Base-by-base conservation (phyloP, 2,888 invertebrate genomes). In the Drosophila kuntzei region DNA sequence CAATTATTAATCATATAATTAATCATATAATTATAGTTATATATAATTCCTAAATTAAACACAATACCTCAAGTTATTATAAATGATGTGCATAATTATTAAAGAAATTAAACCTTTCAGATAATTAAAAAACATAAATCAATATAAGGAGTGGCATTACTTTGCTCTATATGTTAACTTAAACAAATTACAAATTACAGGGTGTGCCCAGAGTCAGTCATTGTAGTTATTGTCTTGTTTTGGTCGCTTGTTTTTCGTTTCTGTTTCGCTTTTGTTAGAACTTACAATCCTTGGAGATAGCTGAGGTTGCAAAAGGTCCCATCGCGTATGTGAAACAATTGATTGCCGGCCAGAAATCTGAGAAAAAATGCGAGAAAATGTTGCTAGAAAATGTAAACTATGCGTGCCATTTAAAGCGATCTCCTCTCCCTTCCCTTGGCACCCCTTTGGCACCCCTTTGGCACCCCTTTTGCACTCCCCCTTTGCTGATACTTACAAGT, bases 261-360 rank as follows among this genome's bases (percentile, higher is more conserved):
- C 3, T 14, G 39, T 55, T 27, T 20, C 8, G 12, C 20, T 61
- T 37, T 41, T 27, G 16, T 44, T 50, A 34, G 14, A 43, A 91
- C 91, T 91, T 88, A 91, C 91, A 91, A 60, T 76, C 91, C 91
- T 66, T 92, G 91, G 8, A 94, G 89, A 51, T 91, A 86, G 41
- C 90, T 85, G 20, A 94, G 84, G 73, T 93, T 92, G 49, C 90
- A 90, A 74, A 94, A 94, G n/a, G 93, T 93, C 36, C 90, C 90
- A 16, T 92, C 92, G 37, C 89, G 87, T 47, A 94, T 80, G 39
- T 89, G 80, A 9, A 83, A 81, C 50, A 94, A 86, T 16, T 89
- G 89, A 89, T 94, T 94, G 65, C 93, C 92, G 2, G 94, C 93
- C 49, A 94, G 78, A 85, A 93, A 94, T 77, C 94, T 94, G 91